Conservation (phyloP, 2,888 invertebrate genomes). For the Brachypalpus laphriformis region DNA sequence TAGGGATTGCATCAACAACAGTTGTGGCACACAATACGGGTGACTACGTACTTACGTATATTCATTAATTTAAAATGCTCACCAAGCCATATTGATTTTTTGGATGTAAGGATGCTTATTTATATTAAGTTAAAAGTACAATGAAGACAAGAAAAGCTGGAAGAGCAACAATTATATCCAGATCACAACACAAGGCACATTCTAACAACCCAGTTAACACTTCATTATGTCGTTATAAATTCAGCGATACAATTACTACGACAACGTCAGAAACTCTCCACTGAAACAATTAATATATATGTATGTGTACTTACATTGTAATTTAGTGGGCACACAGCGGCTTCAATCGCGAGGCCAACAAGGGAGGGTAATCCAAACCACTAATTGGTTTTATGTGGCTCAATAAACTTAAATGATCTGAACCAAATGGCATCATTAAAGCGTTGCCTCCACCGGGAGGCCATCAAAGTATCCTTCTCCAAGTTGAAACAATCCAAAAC, state of each 20-base stretch:
- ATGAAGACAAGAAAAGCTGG: not conserved
- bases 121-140: not conserved
- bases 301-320: conserved; percentile 44
- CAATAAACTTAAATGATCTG: conserved; percentile 61
- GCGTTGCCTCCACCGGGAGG: conserved; percentile 9
- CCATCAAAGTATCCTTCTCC: conserved; percentile 38
- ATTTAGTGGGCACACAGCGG: conserved; percentile 15
- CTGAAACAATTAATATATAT: conserved; percentile 36
- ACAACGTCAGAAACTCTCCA: not conserved
- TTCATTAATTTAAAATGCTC: not conserved
- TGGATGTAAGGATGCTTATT: not conserved
- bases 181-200: not conserved
- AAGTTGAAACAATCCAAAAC: conserved; percentile 31
- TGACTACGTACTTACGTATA: too few relatives aligned
- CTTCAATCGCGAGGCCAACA: conserved; percentile 42
- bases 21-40: too few relatives aligned
- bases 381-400: conserved; percentile 63
- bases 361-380: conserved; percentile 45
- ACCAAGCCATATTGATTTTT: not conserved
- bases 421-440: conserved; percentile 57
- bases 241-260: conserved; percentile 7
- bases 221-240: conserved; percentile 19
- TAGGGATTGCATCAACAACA: conserved; percentile 26
- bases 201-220: conserved; percentile 2
- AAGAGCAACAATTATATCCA: not conserved